Conservation (phyloP, 2,113 vertebrate genomes). For the Lynx canadensis region DNA sequence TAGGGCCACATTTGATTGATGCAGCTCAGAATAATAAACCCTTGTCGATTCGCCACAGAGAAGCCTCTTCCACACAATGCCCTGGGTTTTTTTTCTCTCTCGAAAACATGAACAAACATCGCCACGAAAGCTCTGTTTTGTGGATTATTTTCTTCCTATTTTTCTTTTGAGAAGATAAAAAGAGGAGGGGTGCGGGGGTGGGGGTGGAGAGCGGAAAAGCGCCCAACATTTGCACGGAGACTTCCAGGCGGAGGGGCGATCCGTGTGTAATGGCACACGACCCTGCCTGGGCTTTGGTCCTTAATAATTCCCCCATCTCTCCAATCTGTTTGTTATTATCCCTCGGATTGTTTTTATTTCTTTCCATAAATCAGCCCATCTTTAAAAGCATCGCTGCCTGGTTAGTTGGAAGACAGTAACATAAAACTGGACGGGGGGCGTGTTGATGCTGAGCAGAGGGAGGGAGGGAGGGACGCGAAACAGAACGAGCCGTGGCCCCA, state of each 20-base stretch:
- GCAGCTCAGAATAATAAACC: constrained; percentile 97
- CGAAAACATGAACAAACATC: constrained; percentile 72
- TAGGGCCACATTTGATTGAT: constrained; percentile 95
- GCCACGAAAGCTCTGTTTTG: constrained; percentile 69
- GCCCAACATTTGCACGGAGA: rapidly evolving
- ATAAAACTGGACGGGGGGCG: constrained; percentile 53
- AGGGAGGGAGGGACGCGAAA: background rate
- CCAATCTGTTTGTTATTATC: constrained; percentile 66
- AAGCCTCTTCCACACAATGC: constrained; percentile 84
- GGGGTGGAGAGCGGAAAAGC: background rate
- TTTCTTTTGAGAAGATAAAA: constrained; percentile 64
- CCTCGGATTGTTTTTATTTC: constrained; percentile 56
- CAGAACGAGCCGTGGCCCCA: constrained; percentile 33
- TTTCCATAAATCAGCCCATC: constrained; percentile 69
- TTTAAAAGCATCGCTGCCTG: constrained; percentile 73
- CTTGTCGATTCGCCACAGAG: constrained; percentile 87
- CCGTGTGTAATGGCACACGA: background rate
- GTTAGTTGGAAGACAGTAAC: constrained; percentile 39
- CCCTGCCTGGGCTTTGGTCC: background rate
- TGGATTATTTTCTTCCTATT: constrained; percentile 14
- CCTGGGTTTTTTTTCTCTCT: constrained; percentile 73
- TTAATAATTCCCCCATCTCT: constrained; percentile 46
- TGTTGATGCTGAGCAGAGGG: background rate
- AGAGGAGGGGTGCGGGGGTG: too few relatives aligned
- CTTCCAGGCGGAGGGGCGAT: background rate